Evolutionary conservation across 2,888 invertebrate genomes (phyloP), one percentile per base, ranked within the genome.

Genomic region (Drosophila paramelanica): DNA sequence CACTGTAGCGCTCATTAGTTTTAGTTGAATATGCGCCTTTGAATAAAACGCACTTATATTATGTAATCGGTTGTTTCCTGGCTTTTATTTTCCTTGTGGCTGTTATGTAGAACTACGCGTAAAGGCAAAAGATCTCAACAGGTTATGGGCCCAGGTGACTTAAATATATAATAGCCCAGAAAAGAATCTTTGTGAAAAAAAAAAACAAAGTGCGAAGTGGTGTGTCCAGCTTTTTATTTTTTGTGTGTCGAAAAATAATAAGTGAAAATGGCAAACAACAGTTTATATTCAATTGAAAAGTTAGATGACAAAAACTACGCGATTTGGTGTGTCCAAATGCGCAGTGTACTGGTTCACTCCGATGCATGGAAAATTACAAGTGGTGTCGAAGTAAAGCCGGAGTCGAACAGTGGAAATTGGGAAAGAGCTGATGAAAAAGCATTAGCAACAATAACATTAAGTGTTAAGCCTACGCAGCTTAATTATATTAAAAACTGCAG

Each of bases 381-480:
- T 17, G 17, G 17, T 17, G 17, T 17, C 17, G 17, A 17, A 17
- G 17, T 17, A 17, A 17, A 17, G 17, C 17, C 17, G 17, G 17
- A 17, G 17, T 17, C 17, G 17, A 7, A 52, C 41, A 52, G n/a
- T 14, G 14, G 17, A 27, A 33, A 53, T 20, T 49, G 49, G 49
- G 49, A 33, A 49, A 49, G 20, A 13, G 33, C 49, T 17, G 49
- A 49, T 36, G 11, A 36, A 36, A 47, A 47, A 5, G 27, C 46
- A 27, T 46, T 27, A 27, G 46, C 46, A 25, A 27, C 46, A 46
- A 45, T 45, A 13, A 46, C 27, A n/a, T 31, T 46, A 27, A 27
- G 14, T 6, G 39, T 39, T 5, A 41, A 39, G 7, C 14, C 39
- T 14, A 14, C 39, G 14, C 39, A 39, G 39, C 14, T 39, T 14